Evolutionary conservation across 2,888 invertebrate species (phyloP).

Genomic region (Stramonita haemastoma): DNA sequence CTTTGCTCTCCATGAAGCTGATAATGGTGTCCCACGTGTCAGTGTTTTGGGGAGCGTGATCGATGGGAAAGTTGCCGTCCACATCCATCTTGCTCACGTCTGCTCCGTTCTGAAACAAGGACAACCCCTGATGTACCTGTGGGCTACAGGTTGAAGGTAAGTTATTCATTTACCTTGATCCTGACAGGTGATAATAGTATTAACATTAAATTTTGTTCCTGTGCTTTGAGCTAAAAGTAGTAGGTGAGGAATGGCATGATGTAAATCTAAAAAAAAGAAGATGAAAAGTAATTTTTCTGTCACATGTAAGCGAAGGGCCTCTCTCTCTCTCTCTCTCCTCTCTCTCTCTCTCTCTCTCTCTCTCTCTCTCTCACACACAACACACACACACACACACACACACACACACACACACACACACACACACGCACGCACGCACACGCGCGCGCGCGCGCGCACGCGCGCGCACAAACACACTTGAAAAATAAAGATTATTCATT

Average conservation of each 20-base stretch:
- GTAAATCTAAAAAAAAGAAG: too few relatives aligned
- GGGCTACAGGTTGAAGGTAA: neutral
- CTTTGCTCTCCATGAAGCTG: conserved; percentile 39
- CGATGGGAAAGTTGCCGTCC: conserved; percentile 66
- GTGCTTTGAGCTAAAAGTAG: neutral
- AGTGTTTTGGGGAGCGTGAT: conserved; percentile 58
- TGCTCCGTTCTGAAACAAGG: conserved; percentile 60
- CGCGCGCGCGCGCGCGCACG: neutral
- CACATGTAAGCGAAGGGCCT: too few relatives aligned
- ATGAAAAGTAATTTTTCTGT: too few relatives aligned
- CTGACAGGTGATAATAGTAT: neutral
- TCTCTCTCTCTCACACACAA: neutral
- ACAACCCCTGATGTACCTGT: neutral
- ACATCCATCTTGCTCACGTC: conserved; percentile 61
- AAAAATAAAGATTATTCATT: too few relatives aligned
- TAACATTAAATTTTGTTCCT: neutral
- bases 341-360: too few relatives aligned
- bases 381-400: neutral
- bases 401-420: neutral
- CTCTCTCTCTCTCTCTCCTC: too few relatives aligned
- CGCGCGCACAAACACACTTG: neutral
- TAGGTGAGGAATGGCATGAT: too few relatives aligned
- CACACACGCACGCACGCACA: neutral
- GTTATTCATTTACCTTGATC: neutral
- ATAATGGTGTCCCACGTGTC: conserved; percentile 55